Conservation (phyloP, 1,140 invertebrate species). For the Chlorops oryzae region DNA sequence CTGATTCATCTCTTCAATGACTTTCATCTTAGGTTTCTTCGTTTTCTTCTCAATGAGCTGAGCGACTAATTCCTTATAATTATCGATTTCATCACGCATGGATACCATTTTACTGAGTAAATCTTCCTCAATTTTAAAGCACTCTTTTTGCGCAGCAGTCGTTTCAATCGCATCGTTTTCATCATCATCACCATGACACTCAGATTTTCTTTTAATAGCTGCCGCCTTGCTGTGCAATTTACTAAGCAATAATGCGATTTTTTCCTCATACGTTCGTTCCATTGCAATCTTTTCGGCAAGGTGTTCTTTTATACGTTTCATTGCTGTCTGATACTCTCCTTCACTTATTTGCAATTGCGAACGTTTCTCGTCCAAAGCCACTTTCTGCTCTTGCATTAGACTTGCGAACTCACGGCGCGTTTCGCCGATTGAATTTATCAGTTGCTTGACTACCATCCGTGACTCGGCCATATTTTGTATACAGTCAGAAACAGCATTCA, state of each 20-base stretch:
- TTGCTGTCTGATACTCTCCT: constrained; percentile 13
- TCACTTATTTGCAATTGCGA: constrained; percentile 18
- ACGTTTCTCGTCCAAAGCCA: constrained; percentile 24
- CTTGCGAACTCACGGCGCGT: constrained; percentile 28
- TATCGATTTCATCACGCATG: constrained; percentile 45
- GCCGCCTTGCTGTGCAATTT: constrained; percentile 26
- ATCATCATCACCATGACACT: constrained; percentile 18
- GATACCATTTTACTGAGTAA: constrained; percentile 38
- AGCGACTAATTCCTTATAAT: constrained; percentile 32
- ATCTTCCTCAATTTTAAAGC: constrained; percentile 47
- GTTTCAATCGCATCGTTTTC: neutral
- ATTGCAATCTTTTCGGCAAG: constrained; percentile 30
- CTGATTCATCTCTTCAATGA: too few relatives aligned
- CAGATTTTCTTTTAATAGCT: too few relatives aligned
- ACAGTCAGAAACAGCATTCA: constrained; percentile 56
- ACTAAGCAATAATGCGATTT: constrained; percentile 42
- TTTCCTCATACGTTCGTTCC: constrained; percentile 51
- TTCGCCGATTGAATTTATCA: constrained; percentile 30
- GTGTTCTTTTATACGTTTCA: constrained; percentile 28
- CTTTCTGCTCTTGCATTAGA: constrained; percentile 23
- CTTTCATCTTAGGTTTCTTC: too few relatives aligned
- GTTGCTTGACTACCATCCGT: constrained; percentile 38
- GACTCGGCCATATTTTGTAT: constrained; percentile 63
- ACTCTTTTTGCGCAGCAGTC: constrained; percentile 12
- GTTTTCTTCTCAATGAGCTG: constrained; percentile 19